These are phyloP conservation scores for Stichopus horrens DNA, from an alignment of 53 echinoderm and acorn worm genomes.

Conservation along the genomic window DNA sequence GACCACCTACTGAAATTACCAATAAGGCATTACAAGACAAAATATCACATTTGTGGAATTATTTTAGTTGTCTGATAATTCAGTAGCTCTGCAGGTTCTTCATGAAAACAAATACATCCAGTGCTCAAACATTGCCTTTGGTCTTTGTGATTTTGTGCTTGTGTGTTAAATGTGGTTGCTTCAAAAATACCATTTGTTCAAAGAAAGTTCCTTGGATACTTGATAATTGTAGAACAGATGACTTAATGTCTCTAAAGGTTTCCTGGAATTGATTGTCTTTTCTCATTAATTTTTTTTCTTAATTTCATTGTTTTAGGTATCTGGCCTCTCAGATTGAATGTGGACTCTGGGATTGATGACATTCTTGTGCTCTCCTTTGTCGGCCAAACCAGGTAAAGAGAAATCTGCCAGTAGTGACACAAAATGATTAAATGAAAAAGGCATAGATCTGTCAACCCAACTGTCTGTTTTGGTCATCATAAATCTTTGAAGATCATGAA, in stretches of 20 bases:
- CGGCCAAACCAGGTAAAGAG: constrained; percentile 87
- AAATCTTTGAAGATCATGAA: no score
- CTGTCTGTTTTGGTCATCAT: no score
- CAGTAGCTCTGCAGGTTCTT: no score
- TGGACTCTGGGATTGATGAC: constrained; percentile 84
- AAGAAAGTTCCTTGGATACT: not conserved
- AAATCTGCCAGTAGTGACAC: not conserved
- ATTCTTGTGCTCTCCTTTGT: constrained; percentile 93
- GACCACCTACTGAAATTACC: no score
- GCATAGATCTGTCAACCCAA: no score
- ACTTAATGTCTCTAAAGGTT: not conserved
- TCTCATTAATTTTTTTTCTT: not conserved
- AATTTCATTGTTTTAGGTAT: constrained; percentile 59
- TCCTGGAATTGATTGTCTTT: not conserved
- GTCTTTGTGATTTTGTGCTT: not conserved
- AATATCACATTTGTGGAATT: no score
- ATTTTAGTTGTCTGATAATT: no score
- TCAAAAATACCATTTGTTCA: no score
- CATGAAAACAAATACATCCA: no score
- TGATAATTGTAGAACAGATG: not conserved
- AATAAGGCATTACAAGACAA: no score
- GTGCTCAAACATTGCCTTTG: not conserved
- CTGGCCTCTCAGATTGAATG: constrained; percentile 89
- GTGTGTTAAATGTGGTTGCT: not conserved
- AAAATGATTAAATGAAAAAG: no score